These are phyloP conservation scores for Scaptomyza pallida DNA, from an alignment of 1,140 invertebrate species.

Conservation along the genomic window DNA sequence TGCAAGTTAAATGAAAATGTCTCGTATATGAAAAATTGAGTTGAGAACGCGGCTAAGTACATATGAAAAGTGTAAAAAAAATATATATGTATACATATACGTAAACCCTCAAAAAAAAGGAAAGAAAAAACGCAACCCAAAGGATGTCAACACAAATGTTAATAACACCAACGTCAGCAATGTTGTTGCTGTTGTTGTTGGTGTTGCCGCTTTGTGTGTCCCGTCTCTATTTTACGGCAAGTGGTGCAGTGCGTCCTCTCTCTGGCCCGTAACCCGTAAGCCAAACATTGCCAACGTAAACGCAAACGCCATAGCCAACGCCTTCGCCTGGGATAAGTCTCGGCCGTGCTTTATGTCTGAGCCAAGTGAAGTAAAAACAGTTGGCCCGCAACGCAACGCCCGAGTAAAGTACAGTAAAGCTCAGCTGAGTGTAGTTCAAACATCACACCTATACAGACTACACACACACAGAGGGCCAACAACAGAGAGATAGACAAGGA, in stretches of 20 bases:
- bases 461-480: no score
- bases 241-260: constrained; percentile 40
- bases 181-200: constrained; percentile 21
- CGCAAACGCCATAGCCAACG: no score
- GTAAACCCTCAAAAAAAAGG: constrained; percentile 17
- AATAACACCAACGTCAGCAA: constrained; percentile 60
- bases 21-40: constrained; percentile 62
- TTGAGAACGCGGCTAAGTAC: constrained; percentile 51
- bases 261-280: constrained; percentile 12
- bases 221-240: constrained; percentile 41
- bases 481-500: not conserved
- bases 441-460: constrained; percentile 64
- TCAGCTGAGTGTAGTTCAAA: constrained; percentile 76
- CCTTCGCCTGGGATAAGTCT: constrained; percentile 29
- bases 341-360: constrained; percentile 47
- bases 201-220: constrained; percentile 34
- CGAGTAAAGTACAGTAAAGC: constrained; percentile 16
- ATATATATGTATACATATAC: constrained; percentile 14
- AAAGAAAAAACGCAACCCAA: constrained; percentile 37
- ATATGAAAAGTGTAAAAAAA: constrained; percentile 39
- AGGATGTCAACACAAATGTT: constrained; percentile 77
- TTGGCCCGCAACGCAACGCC: constrained; percentile 22
- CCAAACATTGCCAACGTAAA: constrained; percentile 1
- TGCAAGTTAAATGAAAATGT: constrained; percentile 64
- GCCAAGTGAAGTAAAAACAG: constrained; percentile 59